Percentiles rank a stretch among this genome's conserved stretches.
Conservation (phyloP, 2,797 vertebrate species). For the Rhinatrema bivittatum region DNA sequence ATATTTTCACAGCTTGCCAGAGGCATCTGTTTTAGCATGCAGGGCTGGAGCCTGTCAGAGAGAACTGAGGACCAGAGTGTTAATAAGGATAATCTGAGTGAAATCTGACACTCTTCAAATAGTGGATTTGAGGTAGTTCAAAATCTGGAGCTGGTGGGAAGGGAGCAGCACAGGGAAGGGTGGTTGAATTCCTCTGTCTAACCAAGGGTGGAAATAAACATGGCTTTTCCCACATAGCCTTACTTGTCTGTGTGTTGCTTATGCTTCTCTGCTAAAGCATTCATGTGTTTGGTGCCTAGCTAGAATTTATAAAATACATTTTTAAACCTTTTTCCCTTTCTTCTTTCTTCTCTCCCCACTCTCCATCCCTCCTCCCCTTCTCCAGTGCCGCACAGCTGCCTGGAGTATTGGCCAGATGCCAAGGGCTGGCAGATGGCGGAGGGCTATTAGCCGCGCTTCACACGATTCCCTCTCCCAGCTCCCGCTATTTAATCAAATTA, state of each 20-base stretch:
- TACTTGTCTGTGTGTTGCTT: too few relatives aligned
- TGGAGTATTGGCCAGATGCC: slow-evolving; percentile 75
- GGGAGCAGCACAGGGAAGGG: too few relatives aligned
- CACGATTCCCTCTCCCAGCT: slow-evolving; percentile 75
- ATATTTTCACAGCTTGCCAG: too few relatives aligned
- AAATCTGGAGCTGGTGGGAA: neutral
- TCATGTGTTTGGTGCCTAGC: too few relatives aligned
- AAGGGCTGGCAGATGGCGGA: slow-evolving; percentile 82
- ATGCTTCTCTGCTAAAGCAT: too few relatives aligned
- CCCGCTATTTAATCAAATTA: slow-evolving; percentile 86
- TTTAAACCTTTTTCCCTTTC: slow-evolving; percentile 35
- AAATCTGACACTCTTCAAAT: neutral
- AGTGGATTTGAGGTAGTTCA: neutral
- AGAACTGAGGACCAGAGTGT: neutral
- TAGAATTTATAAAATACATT: slow-evolving; percentile 2
- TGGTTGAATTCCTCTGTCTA: neutral
- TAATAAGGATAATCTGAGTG: neutral
- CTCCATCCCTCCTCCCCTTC: neutral
- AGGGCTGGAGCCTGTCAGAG: too few relatives aligned
- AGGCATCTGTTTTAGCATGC: too few relatives aligned
- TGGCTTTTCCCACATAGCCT: too few relatives aligned
- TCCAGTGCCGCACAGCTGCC: slow-evolving; percentile 69
- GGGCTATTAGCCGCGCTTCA: slow-evolving; percentile 75
- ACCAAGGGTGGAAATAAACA: too few relatives aligned
- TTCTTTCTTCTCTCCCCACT: slow-evolving; percentile 1